Conservation (phyloP, 2,797 vertebrate species). For the Tamandua tetradactyla region DNA sequence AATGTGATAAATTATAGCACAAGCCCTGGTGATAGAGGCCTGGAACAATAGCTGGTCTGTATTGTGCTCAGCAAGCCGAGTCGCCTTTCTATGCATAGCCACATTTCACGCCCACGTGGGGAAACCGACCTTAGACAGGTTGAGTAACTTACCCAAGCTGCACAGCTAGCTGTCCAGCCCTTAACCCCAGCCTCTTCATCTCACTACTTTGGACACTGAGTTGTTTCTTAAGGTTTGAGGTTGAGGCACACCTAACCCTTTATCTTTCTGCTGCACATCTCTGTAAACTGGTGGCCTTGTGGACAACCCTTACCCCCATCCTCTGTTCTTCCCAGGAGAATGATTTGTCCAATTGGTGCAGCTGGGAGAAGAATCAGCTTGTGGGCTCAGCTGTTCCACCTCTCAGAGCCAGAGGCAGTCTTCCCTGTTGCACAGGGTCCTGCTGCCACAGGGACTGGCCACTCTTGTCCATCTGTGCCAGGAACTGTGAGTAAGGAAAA, state of each 20-base stretch:
- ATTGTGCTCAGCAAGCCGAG: accelerated
- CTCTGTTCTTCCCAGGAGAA: neutral
- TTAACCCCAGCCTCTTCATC: neutral
- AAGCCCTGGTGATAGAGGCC: accelerated
- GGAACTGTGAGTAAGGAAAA: neutral
- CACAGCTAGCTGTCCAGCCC: neutral
- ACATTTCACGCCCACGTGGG: accelerated
- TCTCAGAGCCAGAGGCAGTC: neutral
- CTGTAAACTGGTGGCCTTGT: accelerated
- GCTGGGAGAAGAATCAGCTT: neutral
- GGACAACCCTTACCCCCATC: neutral
- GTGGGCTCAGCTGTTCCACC: accelerated
- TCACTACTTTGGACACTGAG: accelerated
- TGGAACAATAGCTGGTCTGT: neutral
- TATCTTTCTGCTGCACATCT: neutral
- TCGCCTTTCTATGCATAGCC: accelerated
- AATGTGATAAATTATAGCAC: accelerated
- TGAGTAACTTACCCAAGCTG: neutral
- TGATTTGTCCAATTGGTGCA: neutral
- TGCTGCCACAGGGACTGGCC: neutral
- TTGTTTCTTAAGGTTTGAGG: neutral
- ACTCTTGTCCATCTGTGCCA: neutral
- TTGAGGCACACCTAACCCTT: neutral
- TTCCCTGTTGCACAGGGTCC: neutral
- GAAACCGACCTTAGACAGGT: neutral